These are phyloP conservation scores for Calliphora vomitoria DNA, from an alignment of 2,888 invertebrate genomes.

Conservation along the genomic window DNA sequence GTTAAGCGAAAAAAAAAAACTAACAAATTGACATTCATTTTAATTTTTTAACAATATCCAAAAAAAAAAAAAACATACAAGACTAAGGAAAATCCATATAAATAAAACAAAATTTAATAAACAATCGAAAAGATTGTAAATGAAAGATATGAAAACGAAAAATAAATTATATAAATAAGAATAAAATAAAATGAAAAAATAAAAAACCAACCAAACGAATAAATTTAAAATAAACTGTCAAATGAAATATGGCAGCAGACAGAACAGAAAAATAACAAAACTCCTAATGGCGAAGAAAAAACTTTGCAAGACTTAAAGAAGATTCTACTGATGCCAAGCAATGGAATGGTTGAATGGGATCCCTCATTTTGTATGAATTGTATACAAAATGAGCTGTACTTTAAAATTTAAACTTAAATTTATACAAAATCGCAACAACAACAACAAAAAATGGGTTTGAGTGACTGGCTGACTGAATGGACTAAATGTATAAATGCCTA, in stretches of 20 bases:
- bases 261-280: neutral
- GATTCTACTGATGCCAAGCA: neutral
- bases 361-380: constrained; percentile 47
- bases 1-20: constrained; percentile 11
- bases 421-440: constrained; percentile 40
- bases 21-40: constrained; percentile 57
- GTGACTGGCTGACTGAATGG: neutral
- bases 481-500: constrained; percentile 51
- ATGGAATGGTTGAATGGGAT: neutral
- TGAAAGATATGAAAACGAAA: constrained; percentile 47
- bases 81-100: constrained; percentile 33
- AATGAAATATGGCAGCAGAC: constrained; percentile 34
- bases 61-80: constrained; percentile 10
- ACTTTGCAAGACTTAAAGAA: constrained; percentile 13
- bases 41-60: constrained; percentile 43
- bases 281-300: constrained; percentile 10
- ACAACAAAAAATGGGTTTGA: neutral
- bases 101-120: constrained; percentile 27
- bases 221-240: constrained; percentile 54
- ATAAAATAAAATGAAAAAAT: neutral
- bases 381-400: neutral
- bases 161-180: constrained; percentile 25
- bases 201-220: constrained; percentile 26
- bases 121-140: constrained; percentile 56
- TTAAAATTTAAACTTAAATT: constrained; percentile 28